Percentiles rank a stretch among this genome's conserved stretches.
phyloP scores from a whole-genome alignment of 2,113 vertebrate genomes.

The Burhinus bistriatus region DNA sequence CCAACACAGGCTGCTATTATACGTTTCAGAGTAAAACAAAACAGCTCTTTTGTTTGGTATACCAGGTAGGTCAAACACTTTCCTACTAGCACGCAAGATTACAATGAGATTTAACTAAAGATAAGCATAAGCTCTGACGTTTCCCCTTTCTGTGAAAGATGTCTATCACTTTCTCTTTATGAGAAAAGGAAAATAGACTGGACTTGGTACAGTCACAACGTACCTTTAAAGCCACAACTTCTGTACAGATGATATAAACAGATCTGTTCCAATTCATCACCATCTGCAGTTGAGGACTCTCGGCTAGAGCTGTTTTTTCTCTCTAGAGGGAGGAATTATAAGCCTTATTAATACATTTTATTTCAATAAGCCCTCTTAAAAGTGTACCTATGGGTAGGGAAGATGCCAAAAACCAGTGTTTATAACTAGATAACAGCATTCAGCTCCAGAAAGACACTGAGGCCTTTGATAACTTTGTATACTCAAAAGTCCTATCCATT shows the following conservation, averaged over 20 bases:
- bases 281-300: not conserved
- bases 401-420: not conserved
- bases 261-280: slow-evolving; percentile 78
- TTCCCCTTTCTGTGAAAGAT: not conserved
- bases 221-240: slow-evolving; percentile 87
- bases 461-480: not conserved
- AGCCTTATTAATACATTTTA: not conserved
- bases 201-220: not conserved
- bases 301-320: slow-evolving; percentile 30
- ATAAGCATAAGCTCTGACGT: not conserved
- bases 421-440: not conserved
- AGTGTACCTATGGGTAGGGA: not conserved
- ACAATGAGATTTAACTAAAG: not conserved
- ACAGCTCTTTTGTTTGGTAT: not conserved
- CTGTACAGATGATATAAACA: slow-evolving; percentile 84
- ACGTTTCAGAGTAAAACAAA: not conserved
- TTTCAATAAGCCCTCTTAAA: not conserved
- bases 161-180: not conserved
- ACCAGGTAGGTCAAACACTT: not conserved
- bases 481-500: not conserved
- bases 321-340: slow-evolving; percentile 38
- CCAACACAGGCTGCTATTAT: not conserved
- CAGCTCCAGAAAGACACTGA: not conserved
- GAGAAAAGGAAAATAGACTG: not conserved
- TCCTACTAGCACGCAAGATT: not conserved